These are phyloP conservation scores for Himalopsyche tibetana DNA, from an alignment of 2,888 invertebrate species.

Conservation along the genomic window DNA sequence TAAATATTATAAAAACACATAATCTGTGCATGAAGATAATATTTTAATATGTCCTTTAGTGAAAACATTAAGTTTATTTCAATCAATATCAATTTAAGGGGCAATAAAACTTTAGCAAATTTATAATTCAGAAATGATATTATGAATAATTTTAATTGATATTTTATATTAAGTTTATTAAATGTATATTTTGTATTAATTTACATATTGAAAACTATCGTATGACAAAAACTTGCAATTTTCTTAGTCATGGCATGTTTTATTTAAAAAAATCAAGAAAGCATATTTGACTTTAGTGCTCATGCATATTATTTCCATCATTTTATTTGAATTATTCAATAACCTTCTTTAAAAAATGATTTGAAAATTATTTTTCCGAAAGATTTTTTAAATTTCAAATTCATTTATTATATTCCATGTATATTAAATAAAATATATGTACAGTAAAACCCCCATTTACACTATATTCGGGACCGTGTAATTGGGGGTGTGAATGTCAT, in stretches of 20 bases:
- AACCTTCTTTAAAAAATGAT: too few relatives aligned
- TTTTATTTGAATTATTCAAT: too few relatives aligned
- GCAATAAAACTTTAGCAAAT: background rate
- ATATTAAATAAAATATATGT: too few relatives aligned
- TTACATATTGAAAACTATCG: background rate
- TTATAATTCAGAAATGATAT: constrained; percentile 17
- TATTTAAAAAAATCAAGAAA: too few relatives aligned
- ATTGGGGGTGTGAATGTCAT: too few relatives aligned
- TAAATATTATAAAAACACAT: constrained; percentile 24
- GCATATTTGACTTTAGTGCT: too few relatives aligned
- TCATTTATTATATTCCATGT: too few relatives aligned
- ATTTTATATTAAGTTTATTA: background rate
- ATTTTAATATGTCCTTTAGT: constrained; percentile 28
- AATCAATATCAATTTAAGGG: constrained; percentile 24
- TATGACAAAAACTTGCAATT: background rate
- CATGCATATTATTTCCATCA: too few relatives aligned
- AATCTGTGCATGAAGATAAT: background rate
- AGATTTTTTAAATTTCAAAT: too few relatives aligned
- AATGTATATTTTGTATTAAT: background rate
- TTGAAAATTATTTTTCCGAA: too few relatives aligned
- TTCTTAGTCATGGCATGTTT: background rate
- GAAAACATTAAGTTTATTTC: constrained; percentile 34
- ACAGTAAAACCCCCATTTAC: too few relatives aligned
- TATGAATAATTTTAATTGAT: constrained; percentile 26
- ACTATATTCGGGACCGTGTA: too few relatives aligned